These are phyloP conservation scores for Nomada lathburiana DNA, from an alignment of 2,888 invertebrate genomes.

Conservation along the genomic window DNA sequence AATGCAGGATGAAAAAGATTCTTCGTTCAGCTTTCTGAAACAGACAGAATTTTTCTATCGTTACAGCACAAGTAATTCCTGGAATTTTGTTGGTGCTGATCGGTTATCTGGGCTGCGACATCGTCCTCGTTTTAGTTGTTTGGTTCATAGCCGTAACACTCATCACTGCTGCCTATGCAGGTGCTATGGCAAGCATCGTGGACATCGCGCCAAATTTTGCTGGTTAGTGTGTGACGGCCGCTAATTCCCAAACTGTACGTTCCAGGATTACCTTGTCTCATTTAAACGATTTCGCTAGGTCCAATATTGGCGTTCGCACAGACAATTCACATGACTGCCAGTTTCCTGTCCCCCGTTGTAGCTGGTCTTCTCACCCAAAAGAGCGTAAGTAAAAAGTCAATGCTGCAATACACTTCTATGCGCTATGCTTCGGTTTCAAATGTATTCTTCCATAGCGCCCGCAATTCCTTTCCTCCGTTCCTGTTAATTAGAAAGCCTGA, in stretches of 20 bases:
- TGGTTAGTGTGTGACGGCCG: conserved; percentile 81
- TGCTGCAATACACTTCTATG: neutral
- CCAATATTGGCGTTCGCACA: conserved; percentile 90
- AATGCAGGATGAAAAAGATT: neutral
- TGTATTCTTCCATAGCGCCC: too few relatives aligned
- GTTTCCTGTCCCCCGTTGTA: conserved; percentile 89
- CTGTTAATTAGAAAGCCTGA: too few relatives aligned
- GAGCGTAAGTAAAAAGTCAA: conserved; percentile 84
- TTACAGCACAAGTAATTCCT: conserved; percentile 88
- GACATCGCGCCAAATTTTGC: conserved; percentile 93
- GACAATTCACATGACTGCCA: conserved; percentile 91
- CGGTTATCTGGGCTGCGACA: conserved; percentile 88
- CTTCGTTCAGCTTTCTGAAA: neutral
- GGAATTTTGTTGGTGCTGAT: conserved; percentile 88
- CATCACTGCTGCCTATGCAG: conserved; percentile 90
- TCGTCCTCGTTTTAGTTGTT: conserved; percentile 86
- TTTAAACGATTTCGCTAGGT: conserved; percentile 74
- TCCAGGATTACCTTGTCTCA: neutral
- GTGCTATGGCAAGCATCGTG: conserved; percentile 91
- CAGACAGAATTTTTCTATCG: neutral
- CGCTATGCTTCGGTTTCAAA: neutral
- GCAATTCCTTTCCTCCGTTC: too few relatives aligned
- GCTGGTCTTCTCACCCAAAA: conserved; percentile 87
- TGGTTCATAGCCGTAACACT: conserved; percentile 90
- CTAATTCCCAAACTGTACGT: neutral